Evolutionary conservation across 2,113 vertebrate species (phyloP).

Genomic region (Dunckerocampus dactyliophorus): DNA sequence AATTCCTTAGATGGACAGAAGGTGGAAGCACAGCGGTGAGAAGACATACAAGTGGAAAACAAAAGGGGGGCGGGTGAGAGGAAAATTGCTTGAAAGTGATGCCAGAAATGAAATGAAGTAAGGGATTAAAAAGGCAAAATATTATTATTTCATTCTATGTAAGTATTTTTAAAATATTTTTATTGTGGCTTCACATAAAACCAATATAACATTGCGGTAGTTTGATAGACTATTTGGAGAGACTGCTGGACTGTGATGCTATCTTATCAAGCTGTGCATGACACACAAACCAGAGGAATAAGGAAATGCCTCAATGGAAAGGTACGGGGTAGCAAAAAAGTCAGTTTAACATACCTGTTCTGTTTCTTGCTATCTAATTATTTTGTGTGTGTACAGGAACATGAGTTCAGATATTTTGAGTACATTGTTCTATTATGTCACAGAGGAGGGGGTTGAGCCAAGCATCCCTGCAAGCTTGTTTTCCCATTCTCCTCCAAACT

Average conservation of each 20-base stretch:
- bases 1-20: conserved; percentile 60
- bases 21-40: conserved; percentile 82
- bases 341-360: conserved; percentile 5
- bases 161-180: conserved; percentile 67
- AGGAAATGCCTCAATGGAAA: not conserved
- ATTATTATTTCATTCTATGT: conserved; percentile 67
- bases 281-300: not conserved
- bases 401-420: conserved; percentile 67
- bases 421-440: conserved; percentile 67
- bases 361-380: not conserved
- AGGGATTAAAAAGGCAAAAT: conserved; percentile 67
- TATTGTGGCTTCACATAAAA: conserved; percentile 67
- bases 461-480: conserved; percentile 54
- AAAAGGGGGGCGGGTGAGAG: not conserved
- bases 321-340: not conserved
- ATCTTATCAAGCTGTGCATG: conserved; percentile 6
- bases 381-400: conserved; percentile 27
- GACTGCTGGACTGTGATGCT: conserved; percentile 40
- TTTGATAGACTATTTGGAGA: conserved; percentile 62
- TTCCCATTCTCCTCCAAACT: conserved; percentile 31
- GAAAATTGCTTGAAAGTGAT: conserved; percentile 39
- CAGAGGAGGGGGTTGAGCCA: conserved; percentile 47
- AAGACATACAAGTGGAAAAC: conserved; percentile 35
- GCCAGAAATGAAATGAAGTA: conserved; percentile 45
- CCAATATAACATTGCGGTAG: conserved; percentile 55